phyloP scores from a whole-genome alignment of 2,797 vertebrate genomes.

The Halcyon badia region DNA sequence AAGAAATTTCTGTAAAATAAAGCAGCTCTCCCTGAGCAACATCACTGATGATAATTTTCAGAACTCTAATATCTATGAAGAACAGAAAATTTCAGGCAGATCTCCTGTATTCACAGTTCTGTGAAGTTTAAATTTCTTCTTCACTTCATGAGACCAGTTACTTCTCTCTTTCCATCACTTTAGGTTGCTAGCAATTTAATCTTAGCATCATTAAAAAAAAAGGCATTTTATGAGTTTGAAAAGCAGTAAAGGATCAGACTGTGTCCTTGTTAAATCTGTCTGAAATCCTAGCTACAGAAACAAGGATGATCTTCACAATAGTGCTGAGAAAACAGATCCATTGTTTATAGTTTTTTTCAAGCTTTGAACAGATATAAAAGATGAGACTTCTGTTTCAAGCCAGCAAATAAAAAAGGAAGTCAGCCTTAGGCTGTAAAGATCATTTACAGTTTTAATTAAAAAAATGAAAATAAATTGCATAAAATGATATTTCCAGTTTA shows the following conservation, averaged over 20 bases:
- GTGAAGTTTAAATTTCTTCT: neutral
- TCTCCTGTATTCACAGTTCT: neutral
- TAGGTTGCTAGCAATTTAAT: neutral
- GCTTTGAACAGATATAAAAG: neutral
- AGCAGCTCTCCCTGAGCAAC: neutral
- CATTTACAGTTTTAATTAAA: neutral
- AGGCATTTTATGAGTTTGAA: neutral
- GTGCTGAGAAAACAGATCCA: neutral
- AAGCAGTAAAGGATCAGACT: neutral
- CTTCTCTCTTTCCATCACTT: neutral
- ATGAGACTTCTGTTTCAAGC: neutral
- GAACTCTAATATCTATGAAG: neutral
- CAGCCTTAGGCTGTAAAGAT: neutral
- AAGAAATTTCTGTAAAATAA: neutral
- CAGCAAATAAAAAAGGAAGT: neutral
- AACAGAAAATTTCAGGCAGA: neutral
- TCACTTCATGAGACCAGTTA: neutral
- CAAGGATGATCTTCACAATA: neutral
- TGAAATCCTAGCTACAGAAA: neutral
- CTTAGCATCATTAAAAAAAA: neutral
- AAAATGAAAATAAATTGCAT: neutral
- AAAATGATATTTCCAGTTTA: neutral
- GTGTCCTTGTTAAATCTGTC: neutral
- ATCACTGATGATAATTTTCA: neutral
- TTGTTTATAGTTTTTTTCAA: neutral